These are phyloP conservation scores for Syrmaticus mikado DNA, from an alignment of 2,113 vertebrate genomes.

Conservation along the genomic window DNA sequence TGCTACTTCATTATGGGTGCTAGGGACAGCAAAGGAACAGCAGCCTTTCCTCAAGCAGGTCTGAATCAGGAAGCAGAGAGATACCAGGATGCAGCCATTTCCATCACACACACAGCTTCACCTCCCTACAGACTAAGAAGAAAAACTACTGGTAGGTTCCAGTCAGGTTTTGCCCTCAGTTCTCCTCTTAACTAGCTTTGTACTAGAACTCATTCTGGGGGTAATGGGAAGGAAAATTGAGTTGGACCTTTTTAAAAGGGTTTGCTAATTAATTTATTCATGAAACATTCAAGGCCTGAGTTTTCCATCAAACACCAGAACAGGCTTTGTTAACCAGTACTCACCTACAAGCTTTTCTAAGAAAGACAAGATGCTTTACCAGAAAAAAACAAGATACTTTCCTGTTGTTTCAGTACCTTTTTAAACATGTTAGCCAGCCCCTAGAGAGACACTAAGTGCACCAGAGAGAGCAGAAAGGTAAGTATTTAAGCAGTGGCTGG, in stretches of 20 bases:
- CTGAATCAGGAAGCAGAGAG: background rate
- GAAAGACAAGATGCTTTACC: background rate
- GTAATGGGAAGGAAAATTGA: constrained; percentile 66
- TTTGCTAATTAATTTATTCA: constrained; percentile 64
- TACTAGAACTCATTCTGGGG: constrained; percentile 37
- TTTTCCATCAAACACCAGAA: constrained; percentile 43
- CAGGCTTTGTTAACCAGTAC: constrained; percentile 22
- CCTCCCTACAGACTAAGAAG: background rate
- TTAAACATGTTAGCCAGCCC: background rate
- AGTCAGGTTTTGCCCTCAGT: constrained; percentile 25
- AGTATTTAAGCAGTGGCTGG: background rate
- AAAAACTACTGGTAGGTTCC: background rate
- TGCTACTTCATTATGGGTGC: rapidly evolving
- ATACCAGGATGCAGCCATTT: background rate
- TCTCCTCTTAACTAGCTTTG: constrained; percentile 32
- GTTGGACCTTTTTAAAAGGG: constrained; percentile 52
- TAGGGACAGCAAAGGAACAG: background rate
- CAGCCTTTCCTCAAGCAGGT: background rate
- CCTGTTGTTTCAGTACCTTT: background rate
- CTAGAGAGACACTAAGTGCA: background rate
- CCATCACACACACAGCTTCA: background rate
- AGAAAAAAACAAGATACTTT: background rate
- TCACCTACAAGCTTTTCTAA: constrained; percentile 9
- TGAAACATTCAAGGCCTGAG: constrained; percentile 22
- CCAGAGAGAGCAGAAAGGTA: too few species aligned